Base-by-base conservation (phyloP, 1,140 invertebrate species). In the Calephelis nemesis region DNA sequence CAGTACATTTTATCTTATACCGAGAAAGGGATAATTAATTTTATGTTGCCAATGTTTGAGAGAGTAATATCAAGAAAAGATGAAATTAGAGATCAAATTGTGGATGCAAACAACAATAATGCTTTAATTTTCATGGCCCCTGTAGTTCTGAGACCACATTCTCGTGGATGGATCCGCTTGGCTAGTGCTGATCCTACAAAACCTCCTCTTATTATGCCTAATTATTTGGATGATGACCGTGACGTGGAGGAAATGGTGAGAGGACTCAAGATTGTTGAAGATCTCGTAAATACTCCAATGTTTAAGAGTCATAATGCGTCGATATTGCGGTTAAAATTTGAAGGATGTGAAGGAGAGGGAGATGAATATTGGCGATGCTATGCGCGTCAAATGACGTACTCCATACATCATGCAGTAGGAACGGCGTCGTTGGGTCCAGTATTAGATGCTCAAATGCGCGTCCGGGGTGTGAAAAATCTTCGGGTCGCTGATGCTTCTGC, bases 171-270 rank as follows among this genome's bases (percentile, higher is more conserved):
- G 47, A 89, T 98, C 40, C 92, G 92, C 67, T 88, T 97, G 0
- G 91, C 92, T 42, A 92, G 92, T 70, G 93, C 82, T 5, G 93
- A 97, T 87, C 96, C 96, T 7, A 91, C 93, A 19, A 92, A 93
- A 1, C 94, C 95, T 68, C 98, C 98, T 0, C 87, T 94, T 10
- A 96, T 98, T 11, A 94, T 95, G 76, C 95, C 97, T 0, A 96
- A 96, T 76, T 97, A 96, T 75, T 93, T 96, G 47, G 80, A 84
- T 9, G 87, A 95, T 79, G 84, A 93, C 0, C 90, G 93, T 4
- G 95, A 96, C 72, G 74, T 95, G 9, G 89, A 94, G 30, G 87
- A 94, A 8, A 83, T 95, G 11, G 80, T 95, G 0, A 84, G 92
- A 9, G 94, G 93, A 0, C 90, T 96, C 0, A 85, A 92, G 30